Evolutionary conservation across 30 jellyfish, hydroid and myxozoan genomes (phyloP).

Genomic region (Aurelia aurita): DNA sequence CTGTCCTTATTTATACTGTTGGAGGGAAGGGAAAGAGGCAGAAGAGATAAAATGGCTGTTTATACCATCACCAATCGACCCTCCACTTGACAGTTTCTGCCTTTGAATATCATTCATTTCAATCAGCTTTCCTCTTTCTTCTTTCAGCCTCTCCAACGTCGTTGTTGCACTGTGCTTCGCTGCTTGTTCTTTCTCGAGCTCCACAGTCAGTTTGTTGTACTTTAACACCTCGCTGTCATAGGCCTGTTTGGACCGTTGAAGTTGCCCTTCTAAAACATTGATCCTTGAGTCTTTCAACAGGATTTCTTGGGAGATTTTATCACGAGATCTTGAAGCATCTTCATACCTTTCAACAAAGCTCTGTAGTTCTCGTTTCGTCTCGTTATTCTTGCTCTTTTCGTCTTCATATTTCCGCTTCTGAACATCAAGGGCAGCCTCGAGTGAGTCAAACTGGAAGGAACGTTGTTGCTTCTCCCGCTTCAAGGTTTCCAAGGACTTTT

Average conservation of each 20-base stretch:
- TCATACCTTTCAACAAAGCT: slow-evolving; percentile 56
- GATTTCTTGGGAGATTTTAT: slow-evolving; percentile 81
- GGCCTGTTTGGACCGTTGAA: slow-evolving; percentile 64
- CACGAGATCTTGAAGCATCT: slow-evolving; percentile 38
- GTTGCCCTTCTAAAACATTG: slow-evolving; percentile 78
- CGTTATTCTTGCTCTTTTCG: slow-evolving; percentile 54
- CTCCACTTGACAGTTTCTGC: slow-evolving; percentile 66
- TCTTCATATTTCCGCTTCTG: slow-evolving; percentile 88
- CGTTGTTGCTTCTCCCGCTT: slow-evolving; percentile 82
- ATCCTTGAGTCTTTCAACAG: slow-evolving; percentile 77
- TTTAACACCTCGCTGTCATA: slow-evolving; percentile 45
- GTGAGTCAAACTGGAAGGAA: slow-evolving; percentile 69
- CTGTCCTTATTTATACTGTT: no score
- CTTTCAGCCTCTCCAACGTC: slow-evolving; percentile 37
- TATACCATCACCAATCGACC: slow-evolving; percentile 52
- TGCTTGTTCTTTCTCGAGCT: slow-evolving; percentile 58
- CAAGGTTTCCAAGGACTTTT: slow-evolving; percentile 69
- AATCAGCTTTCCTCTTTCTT: slow-evolving; percentile 56
- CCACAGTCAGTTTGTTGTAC: slow-evolving; percentile 22
- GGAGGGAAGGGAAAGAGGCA: neutral
- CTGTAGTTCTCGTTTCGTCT: slow-evolving; percentile 69
- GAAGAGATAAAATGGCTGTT: neutral
- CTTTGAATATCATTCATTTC: slow-evolving; percentile 64
- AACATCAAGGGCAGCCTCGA: slow-evolving; percentile 77
- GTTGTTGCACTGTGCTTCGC: slow-evolving; percentile 19